phyloP scores from a whole-genome alignment of 2,797 vertebrate species.

The Thaleichthys pacificus region DNA sequence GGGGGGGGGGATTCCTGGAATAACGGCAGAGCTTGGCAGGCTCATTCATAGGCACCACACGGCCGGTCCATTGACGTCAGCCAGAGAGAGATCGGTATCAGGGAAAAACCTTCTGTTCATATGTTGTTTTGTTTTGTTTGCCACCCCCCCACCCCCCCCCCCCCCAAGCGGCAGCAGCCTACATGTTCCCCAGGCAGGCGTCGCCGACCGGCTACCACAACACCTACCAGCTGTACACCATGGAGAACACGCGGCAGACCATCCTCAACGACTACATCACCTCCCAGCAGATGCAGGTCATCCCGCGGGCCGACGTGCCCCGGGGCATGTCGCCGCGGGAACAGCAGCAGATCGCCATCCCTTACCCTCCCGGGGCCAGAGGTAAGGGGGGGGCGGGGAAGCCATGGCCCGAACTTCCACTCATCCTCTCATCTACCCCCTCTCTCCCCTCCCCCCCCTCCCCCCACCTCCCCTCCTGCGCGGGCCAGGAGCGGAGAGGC shows the following conservation, averaged over 20 bases:
- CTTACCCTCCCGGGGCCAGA: constrained; percentile 84
- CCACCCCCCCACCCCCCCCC: neutral
- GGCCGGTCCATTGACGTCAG: constrained; percentile 54
- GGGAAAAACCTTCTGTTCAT: constrained; percentile 50
- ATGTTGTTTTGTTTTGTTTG: constrained; percentile 17
- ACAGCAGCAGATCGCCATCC: constrained; percentile 83
- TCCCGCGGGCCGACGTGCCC: constrained; percentile 86
- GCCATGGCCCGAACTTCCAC: neutral
- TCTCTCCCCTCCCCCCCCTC: neutral
- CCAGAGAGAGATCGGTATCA: constrained; percentile 37
- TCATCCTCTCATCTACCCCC: constrained; percentile 7
- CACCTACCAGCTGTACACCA: constrained; percentile 96
- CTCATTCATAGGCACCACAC: constrained; percentile 54
- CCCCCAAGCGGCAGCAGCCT: constrained; percentile 69
- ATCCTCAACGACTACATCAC: constrained; percentile 99
- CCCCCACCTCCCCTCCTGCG: constrained; percentile 33
- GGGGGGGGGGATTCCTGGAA: neutral
- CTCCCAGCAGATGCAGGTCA: constrained; percentile 98
- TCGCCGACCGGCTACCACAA: constrained; percentile 94
- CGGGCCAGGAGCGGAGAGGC: constrained; percentile 16
- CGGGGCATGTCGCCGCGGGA: constrained; percentile 92
- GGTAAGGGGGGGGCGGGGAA: constrained; percentile 68
- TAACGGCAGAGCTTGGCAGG: constrained; percentile 2
- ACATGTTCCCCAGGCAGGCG: constrained; percentile 94
- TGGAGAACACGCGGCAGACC: constrained; percentile 98